phyloP scores from a whole-genome alignment of 2,888 invertebrate species.

The Octonoba sinensis region DNA sequence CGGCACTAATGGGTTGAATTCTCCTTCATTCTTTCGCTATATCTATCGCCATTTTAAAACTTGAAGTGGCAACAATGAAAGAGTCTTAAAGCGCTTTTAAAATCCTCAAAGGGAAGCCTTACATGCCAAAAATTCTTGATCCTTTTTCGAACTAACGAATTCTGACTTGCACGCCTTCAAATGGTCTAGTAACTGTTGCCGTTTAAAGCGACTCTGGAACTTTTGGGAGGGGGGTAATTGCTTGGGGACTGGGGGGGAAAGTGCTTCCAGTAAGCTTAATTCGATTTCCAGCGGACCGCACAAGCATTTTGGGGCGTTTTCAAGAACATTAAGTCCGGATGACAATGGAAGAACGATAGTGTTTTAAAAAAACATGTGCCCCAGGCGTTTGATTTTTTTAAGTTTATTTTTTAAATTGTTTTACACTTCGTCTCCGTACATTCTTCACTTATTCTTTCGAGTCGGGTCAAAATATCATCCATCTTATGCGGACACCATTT shows the following conservation, averaged over 20 bases:
- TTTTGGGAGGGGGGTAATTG: constrained; percentile 2
- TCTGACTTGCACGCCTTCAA: constrained; percentile 55
- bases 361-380: constrained; percentile 57
- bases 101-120: constrained; percentile 8
- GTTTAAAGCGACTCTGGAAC: constrained; percentile 15
- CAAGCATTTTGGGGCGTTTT: constrained; percentile 60
- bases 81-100: too few species aligned
- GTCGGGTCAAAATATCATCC: constrained; percentile 53
- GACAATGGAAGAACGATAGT: constrained; percentile 56
- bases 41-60: too few species aligned
- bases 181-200: constrained; percentile 42
- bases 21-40: too few species aligned
- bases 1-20: too few species aligned
- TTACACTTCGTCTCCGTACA: constrained; percentile 34
- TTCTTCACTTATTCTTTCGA: constrained; percentile 14
- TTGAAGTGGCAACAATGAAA: too few species aligned
- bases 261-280: constrained; percentile 42
- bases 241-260: constrained; percentile 22
- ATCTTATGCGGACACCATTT: constrained; percentile 54
- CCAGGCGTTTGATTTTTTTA: constrained; percentile 37
- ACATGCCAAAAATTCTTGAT: constrained; percentile 62
- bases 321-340: constrained; percentile 62
- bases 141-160: constrained; percentile 55
- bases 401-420: constrained; percentile 45
- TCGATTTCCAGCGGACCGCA: constrained; percentile 61